Base-by-base conservation (phyloP, 2,888 invertebrate genomes). In the Tachystola acroxantha region DNA sequence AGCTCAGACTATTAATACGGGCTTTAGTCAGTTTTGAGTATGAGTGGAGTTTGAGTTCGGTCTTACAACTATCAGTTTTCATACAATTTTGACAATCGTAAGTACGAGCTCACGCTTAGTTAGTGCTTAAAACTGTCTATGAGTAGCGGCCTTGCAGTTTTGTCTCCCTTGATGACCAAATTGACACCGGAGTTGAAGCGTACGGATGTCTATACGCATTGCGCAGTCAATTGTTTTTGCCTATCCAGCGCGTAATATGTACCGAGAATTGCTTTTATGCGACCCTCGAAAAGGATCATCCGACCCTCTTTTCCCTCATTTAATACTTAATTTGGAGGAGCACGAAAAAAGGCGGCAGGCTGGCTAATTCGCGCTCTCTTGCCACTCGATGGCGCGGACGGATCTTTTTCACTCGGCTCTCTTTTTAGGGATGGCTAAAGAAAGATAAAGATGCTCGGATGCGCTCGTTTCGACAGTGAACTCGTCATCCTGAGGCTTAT, bases 261-360 rank as follows among this genome's bases (percentile, higher is more conserved):
- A 43, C 37, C 45, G 41, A 43, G 46, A 49, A 54, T 56, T 48
- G 45, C 45, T 54, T 57, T 57, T 48, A 48, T 51, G 53, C 38
- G 37, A 45, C 50, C 54, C 56, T 53, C 40, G 39, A 43, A 44
- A 53, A 48, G 46, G 44, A 37, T 48, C 42, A 40, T 42, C 48
- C 24, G 40, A 42, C 39, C 47, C 43, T 46, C 46, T 45, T 48
- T 49, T 48, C 37, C 40, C 43, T 47, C 49, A 47, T 55, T 64
- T 57, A 60, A 60, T 62, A 52, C 53, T 61, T 62, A 57, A 62
- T 64, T 57, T 44, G 44, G 47, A 36, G 42, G 43, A 44, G 34
- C 45, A 47, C 40, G 29, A 50, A 55, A 37, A 52, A 45, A 40
- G 49, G 42, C 50, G 28, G 25, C 32, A 28, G 35, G 32, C 26